Evolutionary conservation across 2,888 invertebrate species (phyloP).

Genomic region (Caenorhabditis angaria): DNA sequence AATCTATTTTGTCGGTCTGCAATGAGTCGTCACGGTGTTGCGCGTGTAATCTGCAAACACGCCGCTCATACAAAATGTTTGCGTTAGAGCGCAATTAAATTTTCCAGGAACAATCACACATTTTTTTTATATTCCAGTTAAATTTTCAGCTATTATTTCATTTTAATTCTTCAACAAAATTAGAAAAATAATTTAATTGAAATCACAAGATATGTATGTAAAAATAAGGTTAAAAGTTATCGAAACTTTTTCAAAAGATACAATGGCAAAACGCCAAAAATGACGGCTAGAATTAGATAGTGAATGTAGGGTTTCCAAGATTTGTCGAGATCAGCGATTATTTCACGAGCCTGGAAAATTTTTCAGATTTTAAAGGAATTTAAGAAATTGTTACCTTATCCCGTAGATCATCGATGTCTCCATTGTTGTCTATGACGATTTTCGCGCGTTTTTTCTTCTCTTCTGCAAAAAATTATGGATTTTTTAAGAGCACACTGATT

Average conservation of each 20-base stretch:
- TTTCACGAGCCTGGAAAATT: slow-evolving; percentile 7
- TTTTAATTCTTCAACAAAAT: background rate
- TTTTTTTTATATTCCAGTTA: too few relatives aligned
- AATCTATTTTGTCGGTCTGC: too few relatives aligned
- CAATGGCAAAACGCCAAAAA: slow-evolving; percentile 35
- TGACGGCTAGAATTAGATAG: slow-evolving; percentile 22
- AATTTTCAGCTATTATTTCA: background rate
- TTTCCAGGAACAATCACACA: too few relatives aligned
- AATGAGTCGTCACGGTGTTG: too few relatives aligned
- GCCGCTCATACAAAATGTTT: too few relatives aligned
- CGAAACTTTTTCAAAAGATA: slow-evolving; percentile 21
- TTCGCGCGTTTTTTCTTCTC: slow-evolving; percentile 55
- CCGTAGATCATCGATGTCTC: slow-evolving; percentile 50
- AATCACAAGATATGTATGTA: background rate
- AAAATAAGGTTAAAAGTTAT: background rate
- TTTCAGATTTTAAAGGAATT: background rate
- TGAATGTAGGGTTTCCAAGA: slow-evolving; percentile 41
- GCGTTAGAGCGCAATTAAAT: too few relatives aligned
- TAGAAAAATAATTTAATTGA: background rate
- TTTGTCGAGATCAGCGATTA: slow-evolving; percentile 27
- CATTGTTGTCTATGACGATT: slow-evolving; percentile 65
- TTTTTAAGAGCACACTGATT: background rate
- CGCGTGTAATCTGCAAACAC: too few relatives aligned
- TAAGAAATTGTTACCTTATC: slow-evolving; percentile 33
- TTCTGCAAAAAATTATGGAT: slow-evolving; percentile 17